These are phyloP conservation scores for Esox masquinongy DNA, from an alignment of 2,797 vertebrate genomes.

Conservation along the genomic window DNA sequence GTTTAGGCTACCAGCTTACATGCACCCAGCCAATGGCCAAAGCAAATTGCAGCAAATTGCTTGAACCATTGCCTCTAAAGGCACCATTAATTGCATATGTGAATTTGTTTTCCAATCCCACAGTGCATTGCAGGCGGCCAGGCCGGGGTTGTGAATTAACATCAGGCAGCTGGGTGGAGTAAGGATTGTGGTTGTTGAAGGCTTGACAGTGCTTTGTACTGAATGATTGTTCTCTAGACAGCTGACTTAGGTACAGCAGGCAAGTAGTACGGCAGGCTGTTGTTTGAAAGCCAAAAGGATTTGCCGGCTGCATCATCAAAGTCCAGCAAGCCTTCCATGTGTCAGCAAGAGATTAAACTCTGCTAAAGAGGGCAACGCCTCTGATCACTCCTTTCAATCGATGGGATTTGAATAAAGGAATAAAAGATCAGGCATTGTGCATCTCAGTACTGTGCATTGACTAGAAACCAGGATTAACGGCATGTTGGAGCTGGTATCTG, in stretches of 20 bases:
- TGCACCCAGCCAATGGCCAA: slow-evolving; percentile 57
- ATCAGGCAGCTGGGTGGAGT: slow-evolving; percentile 70
- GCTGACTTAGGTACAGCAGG: slow-evolving; percentile 72
- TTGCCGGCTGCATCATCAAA: slow-evolving; percentile 79
- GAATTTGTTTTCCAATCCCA: slow-evolving; percentile 78
- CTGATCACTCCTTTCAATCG: slow-evolving; percentile 82
- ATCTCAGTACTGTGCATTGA: slow-evolving; percentile 63
- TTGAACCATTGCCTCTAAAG: slow-evolving; percentile 75
- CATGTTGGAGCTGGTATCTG: slow-evolving; percentile 62
- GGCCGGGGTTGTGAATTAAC: slow-evolving; percentile 72
- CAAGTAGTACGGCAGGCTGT: slow-evolving; percentile 57
- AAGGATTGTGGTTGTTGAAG: slow-evolving; percentile 75
- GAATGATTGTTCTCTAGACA: slow-evolving; percentile 83
- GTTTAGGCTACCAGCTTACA: slow-evolving; percentile 64
- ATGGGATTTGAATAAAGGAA: slow-evolving; percentile 81
- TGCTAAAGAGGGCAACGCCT: slow-evolving; percentile 76
- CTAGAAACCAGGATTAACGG: slow-evolving; percentile 68
- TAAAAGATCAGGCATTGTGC: slow-evolving; percentile 71
- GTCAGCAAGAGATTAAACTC: slow-evolving; percentile 79
- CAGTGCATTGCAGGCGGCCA: slow-evolving; percentile 66
- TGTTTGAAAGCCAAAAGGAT: slow-evolving; percentile 83
- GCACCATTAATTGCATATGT: slow-evolving; percentile 78
- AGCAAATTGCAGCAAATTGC: slow-evolving; percentile 68
- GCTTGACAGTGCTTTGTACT: slow-evolving; percentile 83
- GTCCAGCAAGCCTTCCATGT: slow-evolving; percentile 79